Conservation (phyloP, 2,888 invertebrate genomes). For the Malthinus flaveolus region DNA sequence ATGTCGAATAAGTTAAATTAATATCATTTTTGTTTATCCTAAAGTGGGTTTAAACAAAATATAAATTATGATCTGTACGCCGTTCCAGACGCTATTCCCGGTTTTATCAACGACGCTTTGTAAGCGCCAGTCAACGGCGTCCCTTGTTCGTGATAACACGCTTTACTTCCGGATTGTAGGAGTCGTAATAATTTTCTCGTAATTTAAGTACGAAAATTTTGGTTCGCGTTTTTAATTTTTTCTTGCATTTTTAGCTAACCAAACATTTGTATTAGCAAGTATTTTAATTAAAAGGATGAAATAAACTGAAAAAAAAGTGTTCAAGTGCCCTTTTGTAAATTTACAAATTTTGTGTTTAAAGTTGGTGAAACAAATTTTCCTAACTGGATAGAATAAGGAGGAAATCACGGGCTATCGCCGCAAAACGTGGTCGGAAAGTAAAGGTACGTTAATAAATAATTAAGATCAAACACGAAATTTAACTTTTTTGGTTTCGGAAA, state of each 20-base stretch:
- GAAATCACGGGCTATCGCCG: slow-evolving; percentile 84
- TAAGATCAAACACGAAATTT: too few relatives aligned
- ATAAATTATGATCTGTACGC: slow-evolving; percentile 12
- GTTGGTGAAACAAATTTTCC: slow-evolving; percentile 26
- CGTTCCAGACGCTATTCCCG: slow-evolving; percentile 33
- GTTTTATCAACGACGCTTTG: slow-evolving; percentile 45
- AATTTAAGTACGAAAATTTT: not conserved
- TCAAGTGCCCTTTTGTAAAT: slow-evolving; percentile 1
- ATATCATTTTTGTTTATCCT: slow-evolving; percentile 1
- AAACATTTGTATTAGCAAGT: too few relatives aligned
- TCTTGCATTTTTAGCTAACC: not conserved
- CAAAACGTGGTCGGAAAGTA: slow-evolving; percentile 78
- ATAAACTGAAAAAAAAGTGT: not conserved
- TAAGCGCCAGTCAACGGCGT: slow-evolving; percentile 46
- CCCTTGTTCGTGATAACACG: slow-evolving; percentile 40
- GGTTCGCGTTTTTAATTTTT: not conserved
- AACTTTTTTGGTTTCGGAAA: too few relatives aligned
- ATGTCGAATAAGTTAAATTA: not conserved
- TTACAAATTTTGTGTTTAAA: slow-evolving; percentile 6
- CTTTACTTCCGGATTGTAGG: slow-evolving; percentile 29
- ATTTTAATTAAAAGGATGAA: too few relatives aligned
- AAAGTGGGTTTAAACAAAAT: slow-evolving; percentile 3
- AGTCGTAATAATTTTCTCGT: not conserved
- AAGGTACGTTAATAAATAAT: slow-evolving; percentile 62
- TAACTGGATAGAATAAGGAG: slow-evolving; percentile 81